These are phyloP conservation scores for Falco columbarius DNA, from an alignment of 2,797 vertebrate species.

Conservation along the genomic window DNA sequence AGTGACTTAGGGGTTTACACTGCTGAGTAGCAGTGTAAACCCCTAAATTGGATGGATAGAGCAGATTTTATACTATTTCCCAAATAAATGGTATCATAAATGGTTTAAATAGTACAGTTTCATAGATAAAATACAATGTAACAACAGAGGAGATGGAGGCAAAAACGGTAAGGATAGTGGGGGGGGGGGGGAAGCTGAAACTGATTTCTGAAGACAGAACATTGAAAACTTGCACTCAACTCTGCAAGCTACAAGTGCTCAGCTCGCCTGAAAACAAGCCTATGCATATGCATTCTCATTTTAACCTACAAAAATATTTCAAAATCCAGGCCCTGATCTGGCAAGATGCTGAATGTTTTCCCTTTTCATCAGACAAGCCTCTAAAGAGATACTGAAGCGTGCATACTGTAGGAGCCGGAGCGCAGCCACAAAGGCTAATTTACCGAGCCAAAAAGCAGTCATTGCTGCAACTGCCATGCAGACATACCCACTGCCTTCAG, in stretches of 20 bases:
- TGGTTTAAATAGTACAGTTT: background rate
- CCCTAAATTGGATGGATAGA: background rate
- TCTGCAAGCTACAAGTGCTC: slow-evolving; percentile 18
- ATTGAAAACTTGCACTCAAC: slow-evolving; percentile 26
- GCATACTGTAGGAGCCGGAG: background rate
- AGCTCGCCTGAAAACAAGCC: slow-evolving; percentile 23
- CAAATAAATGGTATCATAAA: background rate
- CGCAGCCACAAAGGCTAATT: slow-evolving; percentile 44
- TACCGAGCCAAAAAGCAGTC: slow-evolving; percentile 56
- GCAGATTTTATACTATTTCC: slow-evolving; percentile 26
- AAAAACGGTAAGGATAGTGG: background rate
- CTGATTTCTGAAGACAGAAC: background rate
- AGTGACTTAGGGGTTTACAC: background rate
- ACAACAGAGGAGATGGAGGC: background rate
- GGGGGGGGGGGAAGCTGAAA: background rate
- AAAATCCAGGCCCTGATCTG: slow-evolving; percentile 61
- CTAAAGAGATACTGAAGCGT: slow-evolving; percentile 60
- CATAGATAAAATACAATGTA: slow-evolving; percentile 11
- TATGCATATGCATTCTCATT: slow-evolving; percentile 53
- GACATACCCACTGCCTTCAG: slow-evolving; percentile 35
- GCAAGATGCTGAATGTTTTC: slow-evolving; percentile 58
- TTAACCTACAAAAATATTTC: slow-evolving; percentile 66
- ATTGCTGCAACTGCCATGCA: slow-evolving; percentile 38
- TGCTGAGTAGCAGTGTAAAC: background rate
- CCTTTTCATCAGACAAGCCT: slow-evolving; percentile 64